These are phyloP conservation scores for Macrocentrus cingulum DNA, from an alignment of 1,140 invertebrate species.

Conservation along the genomic window DNA sequence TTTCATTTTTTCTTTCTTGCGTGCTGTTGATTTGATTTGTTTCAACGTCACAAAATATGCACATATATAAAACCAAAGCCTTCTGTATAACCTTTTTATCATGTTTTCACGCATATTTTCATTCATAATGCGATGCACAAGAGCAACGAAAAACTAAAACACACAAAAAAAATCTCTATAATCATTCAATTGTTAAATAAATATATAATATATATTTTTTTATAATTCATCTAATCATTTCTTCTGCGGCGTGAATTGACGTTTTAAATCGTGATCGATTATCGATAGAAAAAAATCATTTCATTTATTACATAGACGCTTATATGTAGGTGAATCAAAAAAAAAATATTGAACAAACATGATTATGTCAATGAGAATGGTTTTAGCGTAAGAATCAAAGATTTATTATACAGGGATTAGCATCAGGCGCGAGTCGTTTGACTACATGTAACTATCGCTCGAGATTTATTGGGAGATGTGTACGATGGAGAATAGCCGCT, in stretches of 20 bases:
- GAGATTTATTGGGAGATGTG: not conserved
- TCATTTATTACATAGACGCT: not conserved
- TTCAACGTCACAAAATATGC: not conserved
- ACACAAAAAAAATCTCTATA: no score
- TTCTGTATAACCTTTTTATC: no score
- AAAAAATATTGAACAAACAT: not conserved
- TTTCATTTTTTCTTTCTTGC: constrained; percentile 35
- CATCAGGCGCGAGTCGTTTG: constrained; percentile 8
- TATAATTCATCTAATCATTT: constrained; percentile 11
- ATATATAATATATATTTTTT: constrained; percentile 11
- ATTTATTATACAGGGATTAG: constrained; percentile 11
- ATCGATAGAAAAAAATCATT: constrained; percentile 2
- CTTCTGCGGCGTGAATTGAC: constrained; percentile 13
- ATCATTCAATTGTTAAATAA: not conserved
- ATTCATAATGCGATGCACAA: not conserved
- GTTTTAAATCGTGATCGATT: not conserved
- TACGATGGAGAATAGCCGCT: no score
- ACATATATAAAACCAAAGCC: no score
- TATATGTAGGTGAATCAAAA: not conserved
- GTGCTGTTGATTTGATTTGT: constrained; percentile 7
- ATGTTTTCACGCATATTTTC: not conserved
- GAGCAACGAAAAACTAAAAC: no score
- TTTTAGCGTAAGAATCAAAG: not conserved
- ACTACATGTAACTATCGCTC: not conserved
- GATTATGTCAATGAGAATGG: not conserved